Evolutionary conservation across 1,140 invertebrate genomes (phyloP), one percentile per base, ranked within the genome.

Genomic region (Armadillidium nasatum): DNA sequence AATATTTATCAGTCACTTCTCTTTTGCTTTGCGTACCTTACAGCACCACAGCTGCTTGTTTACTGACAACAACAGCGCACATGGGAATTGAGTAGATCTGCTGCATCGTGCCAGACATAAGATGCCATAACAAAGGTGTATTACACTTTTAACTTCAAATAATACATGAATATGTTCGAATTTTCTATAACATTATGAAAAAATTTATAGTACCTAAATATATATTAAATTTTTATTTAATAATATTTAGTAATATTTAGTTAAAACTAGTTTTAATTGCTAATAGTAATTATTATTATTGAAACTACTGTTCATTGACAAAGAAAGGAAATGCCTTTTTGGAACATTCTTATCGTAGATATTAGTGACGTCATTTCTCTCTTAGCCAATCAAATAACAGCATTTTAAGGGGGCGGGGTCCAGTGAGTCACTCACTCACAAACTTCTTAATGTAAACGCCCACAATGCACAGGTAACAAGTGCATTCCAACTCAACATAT

Each of bases 391-490:
- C 50, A 60, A 7, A 13, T 13, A 4, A 13, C 11, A 19, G 50
- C 11, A 19, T 60, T 60, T 60, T 60, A 15, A 60, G 50, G 11
- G 50, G 50, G 50, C 11, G 50, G 50, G 19, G 50, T 60, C 50
- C 50, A 60, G 19, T 60, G 50, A 60, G 50, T 60, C 50, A 60
- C 50, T 60, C 50, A 60, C 50, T 60, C 11, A 60, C 50, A 15
- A 19, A 19, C 50, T 60, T 60, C 50, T 60, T 19, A 19, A 60
- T 15, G 19, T 19, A 60, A 13, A 60, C 50, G 50, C 50, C 50
- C 7, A 60, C 50, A 33, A 33, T 33, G 33, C 33, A 33, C 33
- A 33, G 33, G 33, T 33, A 33, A 6, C 33, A 6, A 33, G 6
- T 33, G 33, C 33, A 33, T 33, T 33, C 33, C 33, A 33, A 33